phyloP scores from a whole-genome alignment of 2,888 invertebrate species.

The Steromphala cineraria region DNA sequence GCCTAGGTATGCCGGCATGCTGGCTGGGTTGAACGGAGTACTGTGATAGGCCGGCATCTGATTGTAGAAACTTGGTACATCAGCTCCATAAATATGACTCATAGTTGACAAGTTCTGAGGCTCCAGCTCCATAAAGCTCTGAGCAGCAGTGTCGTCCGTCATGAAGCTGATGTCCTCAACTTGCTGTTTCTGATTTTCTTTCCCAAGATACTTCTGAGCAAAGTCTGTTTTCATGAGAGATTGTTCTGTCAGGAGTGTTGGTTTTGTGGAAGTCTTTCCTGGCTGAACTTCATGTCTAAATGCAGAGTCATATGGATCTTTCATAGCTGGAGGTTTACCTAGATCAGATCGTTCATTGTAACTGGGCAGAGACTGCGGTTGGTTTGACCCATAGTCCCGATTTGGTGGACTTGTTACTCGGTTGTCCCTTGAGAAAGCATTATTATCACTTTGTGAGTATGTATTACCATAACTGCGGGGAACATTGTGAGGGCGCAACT shows the following conservation, averaged over 20 bases:
- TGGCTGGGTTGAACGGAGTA: not conserved
- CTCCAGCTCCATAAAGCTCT: constrained; percentile 19
- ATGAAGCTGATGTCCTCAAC: not conserved
- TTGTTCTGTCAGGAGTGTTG: constrained; percentile 46
- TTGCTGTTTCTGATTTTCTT: constrained; percentile 35
- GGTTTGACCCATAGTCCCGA: no score
- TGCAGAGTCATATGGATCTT: no score
- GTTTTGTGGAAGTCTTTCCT: constrained; percentile 25
- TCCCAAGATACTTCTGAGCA: constrained; percentile 52
- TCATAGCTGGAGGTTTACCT: no score
- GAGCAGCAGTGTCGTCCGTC: constrained; percentile 7
- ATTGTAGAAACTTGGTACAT: constrained; percentile 12
- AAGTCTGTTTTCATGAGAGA: constrained; percentile 54
- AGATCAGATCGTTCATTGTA: no score
- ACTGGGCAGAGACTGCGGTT: no score
- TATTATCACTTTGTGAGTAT: not conserved
- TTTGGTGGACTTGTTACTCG: no score
- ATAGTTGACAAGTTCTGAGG: constrained; percentile 13
- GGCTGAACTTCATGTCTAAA: no score
- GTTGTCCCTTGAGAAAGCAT: no score
- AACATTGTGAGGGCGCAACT: not conserved
- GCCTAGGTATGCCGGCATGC: not conserved
- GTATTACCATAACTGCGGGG: not conserved
- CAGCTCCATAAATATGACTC: not conserved
- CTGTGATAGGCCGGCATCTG: constrained; percentile 18